Evolutionary conservation across 64 coral and sea anemone genomes (phyloP), one percentile per base, ranked within the genome.

Genomic region (Anthopleura sola): DNA sequence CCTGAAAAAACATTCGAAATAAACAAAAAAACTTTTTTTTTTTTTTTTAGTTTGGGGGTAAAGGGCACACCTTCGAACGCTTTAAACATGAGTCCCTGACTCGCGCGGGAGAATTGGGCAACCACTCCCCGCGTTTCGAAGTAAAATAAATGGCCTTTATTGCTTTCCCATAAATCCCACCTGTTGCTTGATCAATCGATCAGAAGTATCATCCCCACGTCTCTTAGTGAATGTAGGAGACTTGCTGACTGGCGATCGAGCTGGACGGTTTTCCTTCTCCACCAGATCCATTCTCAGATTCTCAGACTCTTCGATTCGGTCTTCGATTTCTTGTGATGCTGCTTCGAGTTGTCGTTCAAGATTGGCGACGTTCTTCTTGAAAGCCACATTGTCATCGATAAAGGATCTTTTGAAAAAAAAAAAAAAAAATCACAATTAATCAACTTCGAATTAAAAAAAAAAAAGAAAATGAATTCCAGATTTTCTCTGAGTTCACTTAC

Each of bases 281-380:
- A 38, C 24, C 24, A 79, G 16, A 24, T 9, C 44, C 44, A 44
- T 48, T 79, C 13, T 40, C 44, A 79, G 18, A 8, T 48, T 79
- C 44, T 79, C 20, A 18, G 38, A 79, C 24, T 79, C 76, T 79
- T 44, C 76, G 23, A 79, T 79, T 21, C 76, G 37, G 47, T 79
- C 76, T 79, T 79, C 76, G 36, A 79, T 79, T 79, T 79, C 76
- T 10, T 20, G 44, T 19, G 76, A 79, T 19, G 76, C 76, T 79
- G 76, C n/a, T 38, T 79, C 44, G 37, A 79, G 23, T 26, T 79
- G 76, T 24, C 44, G 36, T 79, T 79, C 76, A 8, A 79, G 76
- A 79, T 79, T 20, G 10, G 23, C 76, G 24, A 48, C 38, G 3
- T 79, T 79, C 24, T 48, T 79, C 76, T 79, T 79, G 10, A 79